Evolutionary conservation across 2,888 invertebrate genomes (phyloP), one percentile per base, ranked within the genome.

Genomic region (Euspilapteryx auroguttella): DNA sequence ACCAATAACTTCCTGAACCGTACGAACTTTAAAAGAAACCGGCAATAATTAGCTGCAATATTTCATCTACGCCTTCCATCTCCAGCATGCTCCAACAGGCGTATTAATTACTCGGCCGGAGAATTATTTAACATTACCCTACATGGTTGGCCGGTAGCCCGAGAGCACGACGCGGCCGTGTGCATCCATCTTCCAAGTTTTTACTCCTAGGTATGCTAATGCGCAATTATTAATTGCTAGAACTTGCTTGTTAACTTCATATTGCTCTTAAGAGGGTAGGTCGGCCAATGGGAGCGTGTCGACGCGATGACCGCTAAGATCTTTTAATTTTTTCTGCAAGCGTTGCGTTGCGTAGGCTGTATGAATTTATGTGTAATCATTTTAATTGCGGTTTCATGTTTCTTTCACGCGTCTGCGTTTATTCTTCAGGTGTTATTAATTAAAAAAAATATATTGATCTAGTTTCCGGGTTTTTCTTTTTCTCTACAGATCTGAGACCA

Each of bases 241-340:
- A 40, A n/a, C n/a, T n/a, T 34, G 35, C 29, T 35, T 33, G 37
- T 38, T 34, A 35, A 32, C 34, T 34, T 32, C 22, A 26, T 24
- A 11, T 44, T 44, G n/a, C 42, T 41, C 47, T 45, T 45, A 42
- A 34, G 40, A 40, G 44, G 43, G 46, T 41, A 39, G 51, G 55
- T 55, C 56, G 40, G 20, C 13, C 39, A 56, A 58, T 41, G 55
- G 47, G 57, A 59, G 57, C 57, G 51, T 52, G 46, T 32, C 35
- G 38, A 22, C 42, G 29, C 37, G 38, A 38, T 37, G 44, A 37
- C 39, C 40, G 31, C 14, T 21, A 27, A 20, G 36, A 34, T 36
- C 37, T 30, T 29, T 23, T 20, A 31, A 27, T 28, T 15, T 20
- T 10, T 29, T 3, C 14, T 11, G 10, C 12, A 10, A 14, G 12